Conservation (phyloP, 1,140 invertebrate genomes). For the Drosophila bocki region DNA sequence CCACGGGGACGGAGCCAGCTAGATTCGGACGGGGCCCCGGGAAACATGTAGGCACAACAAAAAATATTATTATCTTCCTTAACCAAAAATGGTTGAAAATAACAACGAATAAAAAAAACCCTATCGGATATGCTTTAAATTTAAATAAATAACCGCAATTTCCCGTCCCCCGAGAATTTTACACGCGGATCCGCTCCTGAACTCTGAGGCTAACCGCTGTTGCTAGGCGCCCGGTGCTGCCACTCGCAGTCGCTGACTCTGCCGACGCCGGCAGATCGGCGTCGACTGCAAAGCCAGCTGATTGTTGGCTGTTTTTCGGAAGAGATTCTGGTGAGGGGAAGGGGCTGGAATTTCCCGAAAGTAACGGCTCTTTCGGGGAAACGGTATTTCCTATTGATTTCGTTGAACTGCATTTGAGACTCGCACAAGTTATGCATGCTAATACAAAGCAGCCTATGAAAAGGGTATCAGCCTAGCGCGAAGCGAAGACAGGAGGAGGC, state of each 20-base stretch:
- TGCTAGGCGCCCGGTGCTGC: constrained; percentile 45
- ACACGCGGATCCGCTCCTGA: constrained; percentile 26
- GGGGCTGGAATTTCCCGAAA: constrained; percentile 43
- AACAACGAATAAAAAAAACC: no score
- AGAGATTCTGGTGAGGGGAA: not conserved
- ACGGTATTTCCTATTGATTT: constrained; percentile 60
- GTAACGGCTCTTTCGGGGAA: constrained; percentile 50
- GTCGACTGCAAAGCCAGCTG: constrained; percentile 51
- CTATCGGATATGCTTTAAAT: not conserved
- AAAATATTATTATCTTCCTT: no score
- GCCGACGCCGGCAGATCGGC: constrained; percentile 24
- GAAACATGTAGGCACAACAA: no score
- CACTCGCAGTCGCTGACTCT: constrained; percentile 15
- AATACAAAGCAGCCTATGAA: constrained; percentile 5
- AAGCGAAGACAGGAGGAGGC: not conserved
- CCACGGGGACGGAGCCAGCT: constrained; percentile 8
- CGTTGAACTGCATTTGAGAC: constrained; percentile 33
- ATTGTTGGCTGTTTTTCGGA: constrained; percentile 28
- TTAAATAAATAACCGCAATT: not conserved
- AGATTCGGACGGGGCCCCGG: not conserved
- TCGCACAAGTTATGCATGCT: constrained; percentile 40
- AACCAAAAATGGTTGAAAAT: no score
- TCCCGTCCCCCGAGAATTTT: not conserved
- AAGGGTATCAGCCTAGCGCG: not conserved
- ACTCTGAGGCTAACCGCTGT: constrained; percentile 34